Evolutionary conservation across 2,797 vertebrate genomes (phyloP).

Genomic region (Mallotus villosus): DNA sequence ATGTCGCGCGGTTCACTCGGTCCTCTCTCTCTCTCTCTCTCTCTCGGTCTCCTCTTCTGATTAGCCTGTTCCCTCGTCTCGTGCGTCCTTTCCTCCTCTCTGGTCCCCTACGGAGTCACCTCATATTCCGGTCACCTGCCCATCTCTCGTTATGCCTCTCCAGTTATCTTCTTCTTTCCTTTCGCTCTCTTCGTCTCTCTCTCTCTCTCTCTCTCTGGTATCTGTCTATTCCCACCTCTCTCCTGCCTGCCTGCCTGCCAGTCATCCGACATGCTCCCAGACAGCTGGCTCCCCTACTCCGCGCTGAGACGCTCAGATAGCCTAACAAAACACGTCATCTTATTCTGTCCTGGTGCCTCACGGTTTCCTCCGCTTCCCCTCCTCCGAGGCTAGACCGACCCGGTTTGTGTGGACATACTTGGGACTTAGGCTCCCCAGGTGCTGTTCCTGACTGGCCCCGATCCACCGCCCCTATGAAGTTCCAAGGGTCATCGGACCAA

Average conservation of each 20-base stretch:
- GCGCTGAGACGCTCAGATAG: constrained; percentile 63
- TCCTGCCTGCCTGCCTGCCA: constrained; percentile 57
- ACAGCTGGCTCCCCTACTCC: constrained; percentile 32
- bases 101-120: no score
- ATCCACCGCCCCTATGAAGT: background rate
- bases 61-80: background rate
- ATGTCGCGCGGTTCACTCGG: no score
- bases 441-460: no score
- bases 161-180: background rate
- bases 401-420: constrained; percentile 5
- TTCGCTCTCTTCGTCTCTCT: constrained; percentile 6
- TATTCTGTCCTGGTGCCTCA: constrained; percentile 61
- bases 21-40: no score
- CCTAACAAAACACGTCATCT: constrained; percentile 49
- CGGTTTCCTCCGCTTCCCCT: constrained; percentile 16
- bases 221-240: constrained; percentile 48
- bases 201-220: constrained; percentile 27
- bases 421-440: background rate
- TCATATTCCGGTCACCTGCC: no score
- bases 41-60: no score
- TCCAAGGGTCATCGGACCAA: background rate
- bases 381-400: background rate
- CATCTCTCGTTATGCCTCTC: no score
- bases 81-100: no score
- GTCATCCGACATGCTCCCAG: constrained; percentile 40